Percentiles rank a stretch among this genome's conserved stretches.
Evolutionary conservation across 2,113 vertebrate species (phyloP).

Genomic region (Seriola dumerili): DNA sequence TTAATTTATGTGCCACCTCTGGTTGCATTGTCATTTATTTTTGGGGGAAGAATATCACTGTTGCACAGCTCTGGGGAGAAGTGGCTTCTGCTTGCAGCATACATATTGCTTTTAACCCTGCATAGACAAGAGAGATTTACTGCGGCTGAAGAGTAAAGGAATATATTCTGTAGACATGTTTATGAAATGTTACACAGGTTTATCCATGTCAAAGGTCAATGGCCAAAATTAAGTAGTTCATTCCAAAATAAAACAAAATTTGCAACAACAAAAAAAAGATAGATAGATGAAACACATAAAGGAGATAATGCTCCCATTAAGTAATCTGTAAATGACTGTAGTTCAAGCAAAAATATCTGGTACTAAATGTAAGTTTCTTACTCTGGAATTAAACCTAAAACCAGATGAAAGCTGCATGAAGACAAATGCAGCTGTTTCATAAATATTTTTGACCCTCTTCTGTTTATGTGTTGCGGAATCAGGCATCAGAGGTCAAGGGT

Average conservation of each 20-base stretch:
- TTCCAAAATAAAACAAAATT: neutral
- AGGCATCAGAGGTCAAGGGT: constrained; percentile 53
- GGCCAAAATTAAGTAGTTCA: neutral
- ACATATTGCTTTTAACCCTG: constrained; percentile 89
- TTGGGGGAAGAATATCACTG: constrained; percentile 84
- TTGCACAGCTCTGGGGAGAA: constrained; percentile 89
- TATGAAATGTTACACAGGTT: neutral
- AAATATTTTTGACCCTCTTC: constrained; percentile 31
- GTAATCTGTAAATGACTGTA: neutral
- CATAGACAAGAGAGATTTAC: constrained; percentile 61
- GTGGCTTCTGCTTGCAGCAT: constrained; percentile 48
- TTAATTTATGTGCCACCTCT: constrained; percentile 97
- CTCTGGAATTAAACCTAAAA: neutral
- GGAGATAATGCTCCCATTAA: neutral
- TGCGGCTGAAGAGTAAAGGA: constrained; percentile 14
- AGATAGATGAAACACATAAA: neutral
- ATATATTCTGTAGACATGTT: constrained; percentile 6
- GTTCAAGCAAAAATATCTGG: neutral
- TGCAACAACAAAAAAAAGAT: neutral
- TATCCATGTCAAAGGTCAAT: neutral
- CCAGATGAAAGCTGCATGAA: neutral
- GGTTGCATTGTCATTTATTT: constrained; percentile 95
- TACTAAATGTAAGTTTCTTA: neutral
- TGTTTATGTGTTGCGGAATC: constrained; percentile 44
- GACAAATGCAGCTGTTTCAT: constrained; percentile 24